Conservation (phyloP, 2,888 invertebrate genomes). For the Psylliodes chrysocephalus region DNA sequence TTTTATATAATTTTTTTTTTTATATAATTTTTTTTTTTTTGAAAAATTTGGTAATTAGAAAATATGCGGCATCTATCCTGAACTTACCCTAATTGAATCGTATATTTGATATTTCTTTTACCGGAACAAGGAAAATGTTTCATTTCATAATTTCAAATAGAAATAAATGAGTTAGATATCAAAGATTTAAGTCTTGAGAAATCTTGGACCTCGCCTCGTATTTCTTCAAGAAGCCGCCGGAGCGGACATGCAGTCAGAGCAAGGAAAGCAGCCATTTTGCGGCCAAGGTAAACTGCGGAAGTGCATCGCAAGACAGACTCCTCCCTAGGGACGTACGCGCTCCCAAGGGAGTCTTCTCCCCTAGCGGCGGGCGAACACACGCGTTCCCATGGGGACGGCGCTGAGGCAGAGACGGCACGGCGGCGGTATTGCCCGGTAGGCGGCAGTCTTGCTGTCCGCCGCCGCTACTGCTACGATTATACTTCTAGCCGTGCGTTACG, state of each 20-base stretch:
- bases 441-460: constrained; percentile 48
- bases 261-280: constrained; percentile 45
- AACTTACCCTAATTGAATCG: no score
- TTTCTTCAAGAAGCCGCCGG: not conserved
- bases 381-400: constrained; percentile 70
- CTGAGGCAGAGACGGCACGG: constrained; percentile 60
- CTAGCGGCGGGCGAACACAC: constrained; percentile 58
- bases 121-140: no score
- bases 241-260: constrained; percentile 16
- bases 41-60: no score
- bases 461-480: constrained; percentile 42
- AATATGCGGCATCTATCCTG: no score
- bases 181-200: not conserved
- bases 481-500: constrained; percentile 49
- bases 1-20: no score
- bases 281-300: constrained; percentile 53
- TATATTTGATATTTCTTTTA: no score
- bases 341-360: constrained; percentile 60
- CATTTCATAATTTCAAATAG: no score
- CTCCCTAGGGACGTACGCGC: constrained; percentile 65
- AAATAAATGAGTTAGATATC: not conserved
- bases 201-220: constrained; percentile 11
- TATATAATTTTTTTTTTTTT: no score
- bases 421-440: constrained; percentile 57
- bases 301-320: constrained; percentile 55